Percentiles rank a stretch among this genome's conserved stretches.
Evolutionary conservation across 2,888 invertebrate species (phyloP).

Genomic region (Elysia crispata): DNA sequence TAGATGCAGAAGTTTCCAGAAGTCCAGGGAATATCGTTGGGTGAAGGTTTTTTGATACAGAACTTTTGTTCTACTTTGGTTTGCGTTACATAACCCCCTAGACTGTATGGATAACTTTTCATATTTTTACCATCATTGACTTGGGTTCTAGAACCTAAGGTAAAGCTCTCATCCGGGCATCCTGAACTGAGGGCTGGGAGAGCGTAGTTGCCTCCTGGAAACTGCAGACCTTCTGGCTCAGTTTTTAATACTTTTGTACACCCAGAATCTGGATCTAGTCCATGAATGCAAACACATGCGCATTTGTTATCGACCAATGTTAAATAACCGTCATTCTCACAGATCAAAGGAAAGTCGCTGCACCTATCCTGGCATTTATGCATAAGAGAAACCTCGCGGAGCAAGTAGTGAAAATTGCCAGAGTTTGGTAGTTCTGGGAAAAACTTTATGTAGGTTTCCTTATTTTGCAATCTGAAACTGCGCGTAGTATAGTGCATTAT

Average conservation of each 20-base stretch:
- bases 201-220: conserved; percentile 34
- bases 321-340: conserved; percentile 59
- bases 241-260: conserved; percentile 53
- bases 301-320: conserved; percentile 57
- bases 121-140: conserved; percentile 3
- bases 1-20: neutral
- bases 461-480: too few species aligned
- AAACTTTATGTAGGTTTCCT: too few species aligned
- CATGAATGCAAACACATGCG: conserved; percentile 59
- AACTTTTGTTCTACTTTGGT: conserved; percentile 22
- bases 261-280: conserved; percentile 55
- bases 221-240: neutral
- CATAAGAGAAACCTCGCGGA: neutral
- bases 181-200: neutral
- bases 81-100: neutral
- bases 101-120: neutral
- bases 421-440: neutral
- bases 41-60: neutral
- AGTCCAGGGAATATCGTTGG: conserved; percentile 17
- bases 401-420: neutral
- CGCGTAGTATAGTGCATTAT: too few species aligned
- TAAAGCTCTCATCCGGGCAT: conserved; percentile 34
- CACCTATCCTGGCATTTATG: neutral
- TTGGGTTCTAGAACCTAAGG: neutral
- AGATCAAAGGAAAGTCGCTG: conserved; percentile 21